phyloP scores from a whole-genome alignment of 1,140 invertebrate species.

The Asobara japonica region DNA sequence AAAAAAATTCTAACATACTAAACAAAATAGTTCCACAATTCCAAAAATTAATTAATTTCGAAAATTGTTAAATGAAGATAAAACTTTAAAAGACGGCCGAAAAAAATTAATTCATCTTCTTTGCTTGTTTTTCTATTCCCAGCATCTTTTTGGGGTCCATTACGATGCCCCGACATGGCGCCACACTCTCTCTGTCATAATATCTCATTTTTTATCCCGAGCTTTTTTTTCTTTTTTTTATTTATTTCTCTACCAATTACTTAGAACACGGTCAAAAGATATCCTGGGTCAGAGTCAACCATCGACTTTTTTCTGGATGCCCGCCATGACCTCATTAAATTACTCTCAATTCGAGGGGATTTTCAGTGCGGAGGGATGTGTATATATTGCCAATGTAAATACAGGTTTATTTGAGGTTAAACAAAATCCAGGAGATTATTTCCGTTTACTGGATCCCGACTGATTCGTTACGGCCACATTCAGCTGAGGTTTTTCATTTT shows the following conservation, averaged over 20 bases:
- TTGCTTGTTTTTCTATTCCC: too few species aligned
- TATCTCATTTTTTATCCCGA: not conserved
- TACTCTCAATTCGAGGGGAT: constrained; percentile 9
- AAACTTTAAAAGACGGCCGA: too few species aligned
- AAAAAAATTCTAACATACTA: too few species aligned
- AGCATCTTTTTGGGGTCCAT: too few species aligned
- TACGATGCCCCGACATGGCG: not conserved
- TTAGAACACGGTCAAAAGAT: constrained; percentile 4
- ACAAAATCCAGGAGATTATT: constrained; percentile 24
- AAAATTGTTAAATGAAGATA: too few species aligned
- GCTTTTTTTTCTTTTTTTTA: not conserved
- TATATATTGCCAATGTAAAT: constrained; percentile 8
- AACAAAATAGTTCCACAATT: too few species aligned
- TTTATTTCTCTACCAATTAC: not conserved
- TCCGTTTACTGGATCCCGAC: not conserved
- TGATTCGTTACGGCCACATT: not conserved
- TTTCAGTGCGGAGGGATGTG: not conserved
- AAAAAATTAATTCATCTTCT: too few species aligned
- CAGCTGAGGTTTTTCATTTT: not conserved
- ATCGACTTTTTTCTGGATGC: constrained; percentile 3
- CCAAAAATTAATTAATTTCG: too few species aligned
- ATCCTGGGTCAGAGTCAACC: constrained; percentile 13
- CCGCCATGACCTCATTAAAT: constrained; percentile 17
- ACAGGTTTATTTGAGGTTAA: constrained; percentile 27
- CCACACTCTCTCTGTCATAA: not conserved